Evolutionary conservation across 2,888 invertebrate genomes (phyloP), one percentile per base, ranked within the genome.

Genomic region (Lordiphosa andalusiaca): DNA sequence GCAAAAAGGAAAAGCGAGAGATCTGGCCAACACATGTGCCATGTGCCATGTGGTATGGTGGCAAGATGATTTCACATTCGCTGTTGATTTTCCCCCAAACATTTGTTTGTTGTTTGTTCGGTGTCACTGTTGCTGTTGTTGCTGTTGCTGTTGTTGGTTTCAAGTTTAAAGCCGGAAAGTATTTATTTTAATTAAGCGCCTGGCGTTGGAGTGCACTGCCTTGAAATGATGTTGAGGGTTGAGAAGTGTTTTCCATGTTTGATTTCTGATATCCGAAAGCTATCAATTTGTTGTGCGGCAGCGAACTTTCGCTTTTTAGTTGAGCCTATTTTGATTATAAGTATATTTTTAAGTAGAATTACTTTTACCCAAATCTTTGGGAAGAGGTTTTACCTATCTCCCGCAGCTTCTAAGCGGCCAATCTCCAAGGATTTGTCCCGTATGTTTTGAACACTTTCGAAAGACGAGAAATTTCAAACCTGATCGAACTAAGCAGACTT

Each of bases 171-270:
- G 77, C 77, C 77, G 77, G 77, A 77, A 77, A 77, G 83, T 83
- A 77, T 77, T 77, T 76, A 77, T 83, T 80, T 77, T 80, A 83
- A 77, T 84, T 81, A 78, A 82, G 33, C 70, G 69, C 53, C 63
- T 49, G 50, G 61, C 72, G 78, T 71, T 69, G 67, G 65, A 65
- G 65, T 64, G 65, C 39, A 40, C 36, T 39, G 35, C 35, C 33
- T 47, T 36, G 4, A 21, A 47, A 19, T 47, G 47, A 19, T 47
- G 47, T 19, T n/a, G 21, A 47, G 63, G 63, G 65, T 55, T 51
- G 57, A 62, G 58, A 57, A 36, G 23, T 46, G 50, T 63, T 33
- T 44, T 25, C 33, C 25, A 19, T 50, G 37, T 12, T 38, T 62
- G 46, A 41, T 42, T 62, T 57, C 55, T 54, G 60, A 74, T 77